Evolutionary conservation across 2,113 vertebrate species (phyloP), one percentile per base, ranked within the genome.

Genomic region (Crotalus viridis): DNA sequence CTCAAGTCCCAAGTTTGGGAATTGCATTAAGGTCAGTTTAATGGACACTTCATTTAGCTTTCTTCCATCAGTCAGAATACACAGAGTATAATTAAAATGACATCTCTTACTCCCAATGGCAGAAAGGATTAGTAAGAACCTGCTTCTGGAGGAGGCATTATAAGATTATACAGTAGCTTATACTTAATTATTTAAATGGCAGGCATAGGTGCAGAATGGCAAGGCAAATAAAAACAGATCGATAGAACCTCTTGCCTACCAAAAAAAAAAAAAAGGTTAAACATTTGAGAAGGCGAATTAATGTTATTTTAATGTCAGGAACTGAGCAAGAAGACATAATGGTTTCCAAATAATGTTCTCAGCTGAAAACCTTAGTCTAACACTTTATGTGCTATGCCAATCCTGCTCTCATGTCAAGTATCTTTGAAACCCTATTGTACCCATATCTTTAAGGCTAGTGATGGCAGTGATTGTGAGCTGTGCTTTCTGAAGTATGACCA

Each of bases 11-110:
- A 92, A 59, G 46, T 81, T 54, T 48, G 86, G 1, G 28, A 91
- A 94, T 92, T 93, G 91, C 26, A 91, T 91, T 93, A 96, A 95
- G 24, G 74, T 92, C 56, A 51, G 6, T 21, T 91, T 93, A 93
- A 93, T 93, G 55, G 94, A 94, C 54, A 61, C 69, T 51, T 89
- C 59, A 90, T 93, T 94, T 95, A 91, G 39, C 43, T 93, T 94
- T 81, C 21, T 55, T 17, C 89, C 92, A 89, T 91, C 86, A 51
- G 12, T 57, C 21, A 89, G 94, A 93, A 87, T 81, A 52, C 90
- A 55, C 46, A 94, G 46, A 87, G 46, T 92, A 91, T 94, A 93
- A 94, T 93, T 95, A 95, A 96, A 95, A 91, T 74, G 15, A 5
- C 48, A 92, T 17, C 1, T 93, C 95, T 94, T 92, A 19, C 28